Evolutionary conservation across 1,140 invertebrate genomes (phyloP).

Genomic region (Thaumatotibia leucotreta): DNA sequence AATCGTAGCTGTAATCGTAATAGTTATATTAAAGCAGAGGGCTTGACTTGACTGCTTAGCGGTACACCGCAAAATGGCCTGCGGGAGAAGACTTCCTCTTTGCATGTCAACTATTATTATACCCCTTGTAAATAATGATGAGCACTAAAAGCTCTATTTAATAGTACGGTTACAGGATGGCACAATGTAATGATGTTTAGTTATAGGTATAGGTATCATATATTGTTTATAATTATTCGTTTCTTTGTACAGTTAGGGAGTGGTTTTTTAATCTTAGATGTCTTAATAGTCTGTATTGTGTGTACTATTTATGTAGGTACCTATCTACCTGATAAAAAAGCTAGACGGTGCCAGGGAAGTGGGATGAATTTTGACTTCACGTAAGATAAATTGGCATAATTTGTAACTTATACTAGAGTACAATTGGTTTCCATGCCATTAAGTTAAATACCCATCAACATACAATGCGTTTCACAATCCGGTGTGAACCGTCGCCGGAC

Average conservation of each 20-base stretch:
- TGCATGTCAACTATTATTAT: conserved; percentile 27
- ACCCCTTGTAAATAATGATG: conserved; percentile 10
- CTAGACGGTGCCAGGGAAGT: too few species aligned
- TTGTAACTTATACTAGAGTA: background rate
- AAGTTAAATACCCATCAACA: background rate
- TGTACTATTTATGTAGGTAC: too few species aligned
- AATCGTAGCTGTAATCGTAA: conserved; percentile 31
- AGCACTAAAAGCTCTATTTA: background rate
- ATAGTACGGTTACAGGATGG: background rate
- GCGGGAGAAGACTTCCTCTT: conserved; percentile 34
- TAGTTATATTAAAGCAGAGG: conserved; percentile 27
- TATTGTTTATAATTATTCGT: too few species aligned
- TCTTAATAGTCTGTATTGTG: too few species aligned
- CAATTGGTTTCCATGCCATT: background rate
- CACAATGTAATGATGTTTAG: too few species aligned
- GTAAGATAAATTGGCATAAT: too few species aligned
- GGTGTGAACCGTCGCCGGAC: background rate
- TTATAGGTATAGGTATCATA: background rate
- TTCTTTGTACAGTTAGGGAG: too few species aligned
- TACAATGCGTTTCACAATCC: conserved; percentile 1
- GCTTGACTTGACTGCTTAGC: conserved; percentile 33
- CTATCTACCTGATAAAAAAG: background rate
- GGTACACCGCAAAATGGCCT: conserved; percentile 41
- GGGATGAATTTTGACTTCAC: background rate
- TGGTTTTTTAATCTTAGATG: too few species aligned